Conservation (phyloP, 2,888 invertebrate genomes). For the Lasioglossum zephyrum region DNA sequence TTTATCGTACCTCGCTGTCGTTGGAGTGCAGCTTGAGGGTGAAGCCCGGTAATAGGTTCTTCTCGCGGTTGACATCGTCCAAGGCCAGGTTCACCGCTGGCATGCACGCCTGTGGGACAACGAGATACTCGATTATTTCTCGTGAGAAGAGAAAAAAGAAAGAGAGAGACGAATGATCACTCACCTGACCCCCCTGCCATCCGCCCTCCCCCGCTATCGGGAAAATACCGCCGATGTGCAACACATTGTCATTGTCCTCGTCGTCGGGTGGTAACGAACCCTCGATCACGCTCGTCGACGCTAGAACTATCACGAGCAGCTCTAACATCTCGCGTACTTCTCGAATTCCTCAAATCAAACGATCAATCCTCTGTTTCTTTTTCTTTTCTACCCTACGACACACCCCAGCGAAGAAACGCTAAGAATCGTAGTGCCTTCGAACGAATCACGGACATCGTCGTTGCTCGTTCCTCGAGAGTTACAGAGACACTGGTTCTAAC, state of each 20-base stretch:
- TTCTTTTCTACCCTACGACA: conserved; percentile 56
- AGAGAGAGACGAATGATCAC: neutral
- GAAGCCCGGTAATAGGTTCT: conserved; percentile 96
- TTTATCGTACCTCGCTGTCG: conserved; percentile 95
- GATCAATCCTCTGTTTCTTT: neutral
- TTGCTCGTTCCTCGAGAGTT: neutral
- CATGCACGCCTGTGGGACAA: conserved; percentile 92
- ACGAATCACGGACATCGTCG: conserved; percentile 54
- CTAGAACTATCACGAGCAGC: conserved; percentile 64
- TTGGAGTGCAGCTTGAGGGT: conserved; percentile 96
- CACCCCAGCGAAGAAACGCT: conserved; percentile 54
- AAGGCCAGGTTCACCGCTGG: conserved; percentile 98
- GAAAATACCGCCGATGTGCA: conserved; percentile 99
- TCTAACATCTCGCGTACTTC: conserved; percentile 45
- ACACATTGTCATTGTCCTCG: conserved; percentile 86
- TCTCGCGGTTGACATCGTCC: conserved; percentile 96
- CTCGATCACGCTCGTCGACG: conserved; percentile 65
- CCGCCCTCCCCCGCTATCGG: conserved; percentile 98
- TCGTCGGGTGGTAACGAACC: conserved; percentile 76
- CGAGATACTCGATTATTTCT: neutral
- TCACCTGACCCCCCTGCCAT: conserved; percentile 97
- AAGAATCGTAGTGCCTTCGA: conserved; percentile 37
- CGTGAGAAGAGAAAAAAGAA: neutral
- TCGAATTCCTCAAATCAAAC: too few relatives aligned
- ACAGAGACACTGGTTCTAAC: conserved; percentile 18